Percentiles rank a stretch among this genome's conserved stretches.
Evolutionary conservation across 2,113 vertebrate genomes (phyloP).

Genomic region (Capreolus pygargus): DNA sequence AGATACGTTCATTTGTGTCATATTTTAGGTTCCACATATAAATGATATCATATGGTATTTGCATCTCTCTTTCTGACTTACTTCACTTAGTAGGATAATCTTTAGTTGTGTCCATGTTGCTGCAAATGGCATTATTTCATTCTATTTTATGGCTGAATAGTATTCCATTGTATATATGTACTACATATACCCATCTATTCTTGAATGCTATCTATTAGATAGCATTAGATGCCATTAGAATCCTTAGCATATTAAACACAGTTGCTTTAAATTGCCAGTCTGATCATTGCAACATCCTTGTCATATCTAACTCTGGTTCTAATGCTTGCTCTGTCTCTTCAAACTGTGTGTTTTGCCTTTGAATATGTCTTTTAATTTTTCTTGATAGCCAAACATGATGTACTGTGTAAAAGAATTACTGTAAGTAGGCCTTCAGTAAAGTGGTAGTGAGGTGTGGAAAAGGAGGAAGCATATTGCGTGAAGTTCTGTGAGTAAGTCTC

Average conservation of each 20-base stretch:
- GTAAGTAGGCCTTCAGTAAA: background rate
- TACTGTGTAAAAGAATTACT: background rate
- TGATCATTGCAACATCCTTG: no score
- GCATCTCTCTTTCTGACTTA: background rate
- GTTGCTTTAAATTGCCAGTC: no score
- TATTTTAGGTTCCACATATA: background rate
- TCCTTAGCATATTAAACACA: no score
- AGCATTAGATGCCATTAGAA: no score
- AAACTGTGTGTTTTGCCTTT: background rate
- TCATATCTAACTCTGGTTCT: background rate
- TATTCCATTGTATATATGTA: background rate
- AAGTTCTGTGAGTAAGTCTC: background rate
- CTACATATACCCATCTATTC: background rate
- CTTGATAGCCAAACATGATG: background rate
- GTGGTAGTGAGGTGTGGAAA: background rate
- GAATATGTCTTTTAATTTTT: background rate
- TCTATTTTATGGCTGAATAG: background rate
- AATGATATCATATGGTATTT: background rate
- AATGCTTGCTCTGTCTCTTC: background rate
- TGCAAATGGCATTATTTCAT: background rate
- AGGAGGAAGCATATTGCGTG: background rate
- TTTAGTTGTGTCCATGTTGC: background rate
- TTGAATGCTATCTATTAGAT: no score
- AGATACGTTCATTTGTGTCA: background rate
- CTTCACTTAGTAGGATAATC: background rate